phyloP scores from a whole-genome alignment of 2,113 vertebrate genomes.

The Neolamprologus caudopunctatus region DNA sequence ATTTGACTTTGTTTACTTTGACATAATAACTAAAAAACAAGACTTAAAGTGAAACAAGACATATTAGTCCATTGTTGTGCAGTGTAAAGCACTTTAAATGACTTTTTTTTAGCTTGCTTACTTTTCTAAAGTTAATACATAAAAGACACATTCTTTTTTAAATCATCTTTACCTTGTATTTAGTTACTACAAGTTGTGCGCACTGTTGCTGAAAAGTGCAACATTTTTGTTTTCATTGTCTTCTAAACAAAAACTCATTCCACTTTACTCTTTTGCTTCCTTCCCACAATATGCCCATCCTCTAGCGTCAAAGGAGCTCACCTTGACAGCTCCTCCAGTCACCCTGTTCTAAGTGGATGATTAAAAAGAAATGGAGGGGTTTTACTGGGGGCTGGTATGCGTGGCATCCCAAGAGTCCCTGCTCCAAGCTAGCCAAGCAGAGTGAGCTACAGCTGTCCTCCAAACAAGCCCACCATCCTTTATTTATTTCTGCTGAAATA shows the following conservation, averaged over 20 bases:
- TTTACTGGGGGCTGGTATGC: slow-evolving; percentile 89
- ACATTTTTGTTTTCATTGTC: not conserved
- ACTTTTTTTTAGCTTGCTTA: not conserved
- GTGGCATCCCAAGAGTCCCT: slow-evolving; percentile 84
- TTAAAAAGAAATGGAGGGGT: slow-evolving; percentile 99
- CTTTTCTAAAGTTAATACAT: not conserved
- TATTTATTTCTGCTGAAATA: slow-evolving; percentile 99
- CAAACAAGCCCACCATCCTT: slow-evolving; percentile 98
- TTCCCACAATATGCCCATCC: slow-evolving; percentile 43
- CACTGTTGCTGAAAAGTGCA: slow-evolving; percentile 14
- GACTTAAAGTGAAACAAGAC: not conserved
- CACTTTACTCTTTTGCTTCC: not conserved
- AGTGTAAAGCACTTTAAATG: not conserved
- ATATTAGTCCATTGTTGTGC: not conserved
- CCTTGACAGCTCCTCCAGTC: slow-evolving; percentile 91
- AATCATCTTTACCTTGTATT: not conserved
- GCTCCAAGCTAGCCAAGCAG: slow-evolving; percentile 84
- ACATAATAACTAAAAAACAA: not conserved
- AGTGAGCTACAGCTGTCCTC: slow-evolving; percentile 97
- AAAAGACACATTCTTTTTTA: not conserved
- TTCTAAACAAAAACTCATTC: not conserved
- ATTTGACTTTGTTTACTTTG: not conserved
- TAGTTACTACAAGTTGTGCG: not conserved
- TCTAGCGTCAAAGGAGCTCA: slow-evolving; percentile 71
- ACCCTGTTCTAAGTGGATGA: slow-evolving; percentile 98